phyloP scores from a whole-genome alignment of 2,888 invertebrate species.

The Calameuta filiformis region DNA sequence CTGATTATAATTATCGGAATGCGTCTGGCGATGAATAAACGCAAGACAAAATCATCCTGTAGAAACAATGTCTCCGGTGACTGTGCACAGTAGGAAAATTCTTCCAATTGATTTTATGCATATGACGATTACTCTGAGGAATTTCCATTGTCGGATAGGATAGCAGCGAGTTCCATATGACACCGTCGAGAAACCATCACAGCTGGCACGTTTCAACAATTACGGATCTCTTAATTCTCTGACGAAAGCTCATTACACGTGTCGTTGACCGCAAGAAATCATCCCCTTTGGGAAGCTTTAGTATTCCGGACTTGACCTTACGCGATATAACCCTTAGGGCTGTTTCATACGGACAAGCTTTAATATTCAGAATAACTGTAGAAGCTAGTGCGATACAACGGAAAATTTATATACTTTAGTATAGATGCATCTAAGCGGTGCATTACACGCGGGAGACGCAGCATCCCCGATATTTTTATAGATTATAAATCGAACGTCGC shows the following conservation, averaged over 20 bases:
- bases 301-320: neutral
- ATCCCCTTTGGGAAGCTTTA: neutral
- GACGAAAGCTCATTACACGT: neutral
- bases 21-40: constrained; percentile 25
- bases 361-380: neutral
- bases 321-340: neutral
- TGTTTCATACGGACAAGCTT: neutral
- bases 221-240: neutral
- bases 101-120: neutral
- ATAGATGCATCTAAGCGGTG: too few relatives aligned
- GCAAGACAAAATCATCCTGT: constrained; percentile 22
- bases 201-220: neutral
- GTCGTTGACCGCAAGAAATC: neutral
- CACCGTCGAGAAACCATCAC: neutral
- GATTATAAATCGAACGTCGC: neutral
- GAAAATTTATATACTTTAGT: too few relatives aligned
- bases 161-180: neutral
- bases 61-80: neutral
- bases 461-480: too few relatives aligned
- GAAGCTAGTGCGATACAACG: neutral
- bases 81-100: neutral
- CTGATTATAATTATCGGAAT: constrained; percentile 50
- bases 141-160: neutral
- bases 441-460: too few relatives aligned
- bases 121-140: neutral